Percentiles rank a stretch among this genome's conserved stretches.
Evolutionary conservation across 1,140 invertebrate species (phyloP).

Genomic region (Protaetia brevitarsis): DNA sequence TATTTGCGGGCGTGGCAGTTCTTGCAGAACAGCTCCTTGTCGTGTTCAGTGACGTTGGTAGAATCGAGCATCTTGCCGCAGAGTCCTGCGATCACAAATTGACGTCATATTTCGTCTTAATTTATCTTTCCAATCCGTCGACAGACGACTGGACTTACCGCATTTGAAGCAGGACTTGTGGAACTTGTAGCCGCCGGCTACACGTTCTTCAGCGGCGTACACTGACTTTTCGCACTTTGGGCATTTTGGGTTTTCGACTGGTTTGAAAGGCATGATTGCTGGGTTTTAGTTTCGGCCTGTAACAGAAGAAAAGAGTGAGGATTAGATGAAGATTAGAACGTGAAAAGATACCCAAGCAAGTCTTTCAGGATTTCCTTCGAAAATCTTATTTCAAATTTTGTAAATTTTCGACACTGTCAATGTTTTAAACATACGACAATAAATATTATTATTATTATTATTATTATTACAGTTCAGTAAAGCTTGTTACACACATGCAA

Average conservation of each 20-base stretch:
- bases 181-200: slow-evolving; percentile 96
- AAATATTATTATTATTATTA: too few relatives aligned
- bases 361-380: too few relatives aligned
- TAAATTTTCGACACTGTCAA: too few relatives aligned
- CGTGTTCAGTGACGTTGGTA: slow-evolving; percentile 95
- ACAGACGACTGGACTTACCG: too few relatives aligned
- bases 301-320: too few relatives aligned
- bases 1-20: slow-evolving; percentile 93
- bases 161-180: slow-evolving; percentile 99
- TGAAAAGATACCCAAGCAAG: too few relatives aligned
- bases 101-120: neutral
- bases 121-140: too few relatives aligned
- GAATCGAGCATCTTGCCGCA: slow-evolving; percentile 98
- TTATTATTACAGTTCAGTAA: too few relatives aligned
- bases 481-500: too few relatives aligned
- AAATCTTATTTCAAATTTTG: too few relatives aligned
- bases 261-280: slow-evolving; percentile 95
- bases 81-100: slow-evolving; percentile 65
- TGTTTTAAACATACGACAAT: too few relatives aligned
- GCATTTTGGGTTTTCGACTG: slow-evolving; percentile 94
- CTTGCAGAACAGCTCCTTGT: slow-evolving; percentile 95
- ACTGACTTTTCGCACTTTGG: slow-evolving; percentile 99
- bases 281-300: slow-evolving; percentile 56
- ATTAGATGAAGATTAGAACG: too few relatives aligned
- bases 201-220: slow-evolving; percentile 96